These are phyloP conservation scores for Alectoris magna DNA, from an alignment of 2,797 vertebrate species.

Conservation along the genomic window DNA sequence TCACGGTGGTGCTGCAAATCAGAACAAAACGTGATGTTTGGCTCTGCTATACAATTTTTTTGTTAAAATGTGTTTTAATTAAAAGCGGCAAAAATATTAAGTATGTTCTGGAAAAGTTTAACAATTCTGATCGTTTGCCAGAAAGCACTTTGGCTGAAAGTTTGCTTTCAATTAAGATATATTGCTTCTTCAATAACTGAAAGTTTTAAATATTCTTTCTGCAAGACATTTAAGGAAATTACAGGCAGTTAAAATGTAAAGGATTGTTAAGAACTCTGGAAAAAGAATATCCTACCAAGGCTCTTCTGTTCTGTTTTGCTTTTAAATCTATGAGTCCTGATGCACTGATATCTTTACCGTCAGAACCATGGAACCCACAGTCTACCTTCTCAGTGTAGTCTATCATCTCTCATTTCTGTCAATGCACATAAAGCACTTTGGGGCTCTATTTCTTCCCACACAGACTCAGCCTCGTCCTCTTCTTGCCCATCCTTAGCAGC, in stretches of 20 bases:
- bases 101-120: background rate
- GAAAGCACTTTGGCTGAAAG: background rate
- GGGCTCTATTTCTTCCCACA: background rate
- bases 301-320: background rate
- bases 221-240: background rate
- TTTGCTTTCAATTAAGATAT: background rate
- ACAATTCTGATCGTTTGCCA: background rate
- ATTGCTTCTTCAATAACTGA: background rate
- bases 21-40: background rate
- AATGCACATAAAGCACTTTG: background rate
- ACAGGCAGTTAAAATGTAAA: background rate
- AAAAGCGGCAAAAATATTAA: background rate
- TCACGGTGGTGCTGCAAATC: background rate
- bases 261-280: background rate
- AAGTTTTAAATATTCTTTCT: background rate
- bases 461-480: fast-evolving
- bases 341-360: background rate
- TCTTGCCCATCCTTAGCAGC: background rate
- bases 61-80: background rate
- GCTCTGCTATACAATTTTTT: background rate
- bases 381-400: background rate
- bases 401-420: background rate
- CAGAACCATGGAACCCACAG: background rate
- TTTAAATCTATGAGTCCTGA: background rate
- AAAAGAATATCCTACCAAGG: background rate